A percentile compares a stretch with the other conserved stretches of the same genome.
These are phyloP conservation scores for Tenthredo mesomela DNA, from an alignment of 2,888 invertebrate genomes.

Conservation along the genomic window DNA sequence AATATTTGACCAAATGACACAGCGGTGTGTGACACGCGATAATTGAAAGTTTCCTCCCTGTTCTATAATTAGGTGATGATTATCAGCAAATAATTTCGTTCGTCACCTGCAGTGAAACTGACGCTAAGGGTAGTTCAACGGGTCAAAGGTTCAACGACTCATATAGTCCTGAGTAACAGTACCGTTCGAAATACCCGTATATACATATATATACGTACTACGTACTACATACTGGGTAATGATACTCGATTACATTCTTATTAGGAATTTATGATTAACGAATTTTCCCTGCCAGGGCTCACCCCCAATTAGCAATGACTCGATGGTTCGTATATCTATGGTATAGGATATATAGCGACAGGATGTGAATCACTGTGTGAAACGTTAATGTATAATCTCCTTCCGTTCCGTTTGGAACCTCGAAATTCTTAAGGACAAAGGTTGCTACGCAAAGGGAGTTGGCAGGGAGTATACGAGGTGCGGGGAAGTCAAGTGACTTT, in stretches of 20 bases:
- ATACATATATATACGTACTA: background rate
- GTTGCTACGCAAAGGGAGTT: background rate
- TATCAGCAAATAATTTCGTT: constrained; percentile 24
- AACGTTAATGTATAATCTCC: background rate
- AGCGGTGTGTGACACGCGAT: background rate
- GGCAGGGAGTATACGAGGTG: constrained; percentile 53
- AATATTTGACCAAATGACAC: constrained; percentile 13
- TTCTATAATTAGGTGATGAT: background rate
- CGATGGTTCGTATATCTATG: background rate
- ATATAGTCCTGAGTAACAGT: background rate
- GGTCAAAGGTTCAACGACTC: constrained; percentile 44
- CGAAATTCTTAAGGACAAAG: constrained; percentile 6
- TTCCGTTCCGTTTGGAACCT: constrained; percentile 13
- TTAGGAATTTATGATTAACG: background rate
- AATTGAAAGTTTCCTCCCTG: background rate
- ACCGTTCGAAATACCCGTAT: background rate
- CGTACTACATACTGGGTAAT: background rate
- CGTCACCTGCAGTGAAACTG: background rate
- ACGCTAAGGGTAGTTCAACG: constrained; percentile 2
- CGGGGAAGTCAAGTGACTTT: background rate
- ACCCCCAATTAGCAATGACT: background rate
- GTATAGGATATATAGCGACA: background rate
- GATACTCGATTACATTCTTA: background rate
- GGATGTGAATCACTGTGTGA: constrained; percentile 21
- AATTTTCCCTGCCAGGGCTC: background rate